phyloP scores from a whole-genome alignment of 2,113 vertebrate species.

The Leiothrix lutea region DNA sequence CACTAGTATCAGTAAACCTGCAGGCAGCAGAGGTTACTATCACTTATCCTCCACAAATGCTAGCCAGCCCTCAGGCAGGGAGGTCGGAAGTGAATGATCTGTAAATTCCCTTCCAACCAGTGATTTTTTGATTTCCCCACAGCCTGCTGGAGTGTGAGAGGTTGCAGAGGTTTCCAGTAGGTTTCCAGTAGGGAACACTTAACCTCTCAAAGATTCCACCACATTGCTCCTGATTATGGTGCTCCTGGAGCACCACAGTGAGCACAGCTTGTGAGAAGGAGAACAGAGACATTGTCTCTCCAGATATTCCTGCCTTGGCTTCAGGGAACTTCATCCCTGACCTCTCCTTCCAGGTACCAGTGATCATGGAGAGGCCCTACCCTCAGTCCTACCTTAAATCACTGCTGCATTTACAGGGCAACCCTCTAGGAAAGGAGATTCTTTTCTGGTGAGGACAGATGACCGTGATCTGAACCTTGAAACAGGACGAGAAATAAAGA shows the following conservation, averaged over 20 bases:
- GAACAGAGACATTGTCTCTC: background rate
- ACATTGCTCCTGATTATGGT: background rate
- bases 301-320: background rate
- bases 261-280: background rate
- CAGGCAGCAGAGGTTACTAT: background rate
- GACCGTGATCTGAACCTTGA: slow-evolving; percentile 2
- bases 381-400: background rate
- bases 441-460: slow-evolving; percentile 1
- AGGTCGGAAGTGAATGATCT: background rate
- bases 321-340: background rate
- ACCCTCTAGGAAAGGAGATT: background rate
- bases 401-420: background rate
- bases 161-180: background rate
- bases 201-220: background rate
- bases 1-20: background rate
- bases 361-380: background rate
- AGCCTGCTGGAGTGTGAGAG: background rate
- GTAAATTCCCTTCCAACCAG: background rate
- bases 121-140: background rate
- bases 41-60: background rate
- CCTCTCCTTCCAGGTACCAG: background rate
- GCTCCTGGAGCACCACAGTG: background rate
- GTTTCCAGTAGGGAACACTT: background rate
- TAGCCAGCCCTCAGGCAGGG: background rate
- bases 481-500: slow-evolving; percentile 38